phyloP scores from a whole-genome alignment of 2,113 vertebrate genomes.

The Sialia sialis region DNA sequence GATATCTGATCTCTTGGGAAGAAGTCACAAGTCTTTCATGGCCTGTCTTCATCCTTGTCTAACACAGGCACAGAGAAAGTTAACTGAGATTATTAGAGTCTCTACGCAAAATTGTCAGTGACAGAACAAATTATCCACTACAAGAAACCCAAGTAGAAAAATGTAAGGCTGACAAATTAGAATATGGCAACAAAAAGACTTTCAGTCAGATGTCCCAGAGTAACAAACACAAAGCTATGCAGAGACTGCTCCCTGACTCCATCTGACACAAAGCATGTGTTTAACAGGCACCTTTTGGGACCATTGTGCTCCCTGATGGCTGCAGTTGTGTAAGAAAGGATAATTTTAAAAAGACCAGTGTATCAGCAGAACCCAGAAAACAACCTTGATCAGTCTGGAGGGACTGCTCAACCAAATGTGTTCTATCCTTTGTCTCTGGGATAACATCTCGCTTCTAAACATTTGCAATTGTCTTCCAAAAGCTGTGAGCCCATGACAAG shows the following conservation, averaged over 20 bases:
- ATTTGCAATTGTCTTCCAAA: neutral
- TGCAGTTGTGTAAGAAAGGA: neutral
- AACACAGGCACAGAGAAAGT: neutral
- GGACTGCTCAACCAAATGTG: accelerated
- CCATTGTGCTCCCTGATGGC: neutral
- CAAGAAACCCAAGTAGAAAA: neutral
- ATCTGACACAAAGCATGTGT: neutral
- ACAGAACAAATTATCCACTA: neutral
- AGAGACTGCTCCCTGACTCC: neutral
- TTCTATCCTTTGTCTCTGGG: neutral
- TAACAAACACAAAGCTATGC: neutral
- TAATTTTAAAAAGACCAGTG: neutral
- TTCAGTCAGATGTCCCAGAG: neutral
- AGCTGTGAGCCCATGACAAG: neutral
- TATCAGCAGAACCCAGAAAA: neutral
- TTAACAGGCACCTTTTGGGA: neutral
- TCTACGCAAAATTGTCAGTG: neutral
- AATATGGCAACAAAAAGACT: neutral
- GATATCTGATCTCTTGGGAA: neutral
- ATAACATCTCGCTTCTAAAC: neutral
- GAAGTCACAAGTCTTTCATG: neutral
- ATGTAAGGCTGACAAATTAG: neutral
- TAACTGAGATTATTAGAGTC: neutral
- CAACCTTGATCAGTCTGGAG: neutral
- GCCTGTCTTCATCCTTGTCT: neutral